A percentile compares a stretch with the other conserved stretches of the same genome.
These are phyloP conservation scores for Centruroides vittatus DNA, from an alignment of 1,140 invertebrate genomes.

Conservation along the genomic window DNA sequence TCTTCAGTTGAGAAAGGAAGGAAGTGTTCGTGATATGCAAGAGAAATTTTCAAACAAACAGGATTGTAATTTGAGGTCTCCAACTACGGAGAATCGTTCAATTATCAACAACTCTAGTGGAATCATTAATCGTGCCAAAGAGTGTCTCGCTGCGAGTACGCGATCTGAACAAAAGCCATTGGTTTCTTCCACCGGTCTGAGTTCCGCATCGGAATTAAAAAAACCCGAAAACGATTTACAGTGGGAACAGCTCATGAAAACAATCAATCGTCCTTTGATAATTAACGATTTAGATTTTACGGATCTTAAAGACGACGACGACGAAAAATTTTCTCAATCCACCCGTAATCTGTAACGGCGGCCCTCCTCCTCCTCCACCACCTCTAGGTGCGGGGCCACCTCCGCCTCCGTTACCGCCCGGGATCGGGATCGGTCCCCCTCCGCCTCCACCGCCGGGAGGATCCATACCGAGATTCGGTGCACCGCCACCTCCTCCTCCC, in stretches of 20 bases:
- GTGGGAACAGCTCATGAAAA: constrained; percentile 81
- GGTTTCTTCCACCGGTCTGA: neutral
- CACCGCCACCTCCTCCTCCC: constrained; percentile 29
- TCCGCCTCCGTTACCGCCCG: constrained; percentile 27
- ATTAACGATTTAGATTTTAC: constrained; percentile 95
- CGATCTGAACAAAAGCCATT: neutral
- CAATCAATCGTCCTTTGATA: constrained; percentile 62
- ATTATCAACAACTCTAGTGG: constrained; percentile 43
- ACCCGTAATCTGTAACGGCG: neutral
- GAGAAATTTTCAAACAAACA: constrained; percentile 9
- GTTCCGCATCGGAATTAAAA: neutral
- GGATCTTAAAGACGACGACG: constrained; percentile 63
- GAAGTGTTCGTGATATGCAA: constrained; percentile 18
- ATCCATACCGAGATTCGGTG: neutral
- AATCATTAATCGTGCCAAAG: constrained; percentile 81
- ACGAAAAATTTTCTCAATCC: constrained; percentile 21
- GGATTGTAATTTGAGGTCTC: too few species aligned
- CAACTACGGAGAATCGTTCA: too few species aligned
- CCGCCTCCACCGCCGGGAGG: constrained; percentile 26
- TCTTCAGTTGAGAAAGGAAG: neutral
- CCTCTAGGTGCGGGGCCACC: constrained; percentile 26
- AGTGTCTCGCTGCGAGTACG: constrained; percentile 42
- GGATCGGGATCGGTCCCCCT: constrained; percentile 15
- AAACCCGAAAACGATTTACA: constrained; percentile 43
- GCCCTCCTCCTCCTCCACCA: constrained; percentile 27